Evolutionary conservation across 2,888 invertebrate species (phyloP), one percentile per base, ranked within the genome.

Genomic region (Tenthredo scrophulariae): DNA sequence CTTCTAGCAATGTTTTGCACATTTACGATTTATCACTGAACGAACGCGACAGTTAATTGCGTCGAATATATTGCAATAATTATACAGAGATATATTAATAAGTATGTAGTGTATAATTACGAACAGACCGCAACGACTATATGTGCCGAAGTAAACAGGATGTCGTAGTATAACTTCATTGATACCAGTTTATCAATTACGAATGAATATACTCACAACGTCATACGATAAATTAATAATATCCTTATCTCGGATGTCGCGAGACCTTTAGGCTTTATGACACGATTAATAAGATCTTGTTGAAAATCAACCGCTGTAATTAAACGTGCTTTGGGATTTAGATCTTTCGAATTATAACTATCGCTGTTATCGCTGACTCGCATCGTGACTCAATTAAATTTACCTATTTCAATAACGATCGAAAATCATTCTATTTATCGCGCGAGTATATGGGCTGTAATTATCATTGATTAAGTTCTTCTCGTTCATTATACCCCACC

Each of bases 251-350:
- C 83, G 70, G 4, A 37, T 40, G 67, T 50, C 46, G 67, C n/a
- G 7, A 33, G 70, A n/a, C 9, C 22, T 65, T 82, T 15, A 82
- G 13, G 62, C 22, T 65, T 82, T 15, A 82, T 22, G 62, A 43
- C 82, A n/a, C 82, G 33, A 82, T 83, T 67, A 83, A 83, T 40
- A 37, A 18, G 10, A 83, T 67, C 70, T 83, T 29, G 70, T 83
- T 67, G 83, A 83, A 83, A 83, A 46, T 43, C n/a, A 15, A 67
- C 13, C 7, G 82, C 67, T 62, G 13, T 43, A 62, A 62, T 65
- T 4, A 80, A 43, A 83, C 67, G 26, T 29, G 18, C 9, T 29
- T 74, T 40, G 33, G 37, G 70, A 70, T 26, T 70, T 9, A n/a
- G 33, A 37, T 70, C 70, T 70, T 37, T 15, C n/a, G 10, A 29